Evolutionary conservation across 2,797 vertebrate genomes (phyloP).

Genomic region (Falco biarmicus): DNA sequence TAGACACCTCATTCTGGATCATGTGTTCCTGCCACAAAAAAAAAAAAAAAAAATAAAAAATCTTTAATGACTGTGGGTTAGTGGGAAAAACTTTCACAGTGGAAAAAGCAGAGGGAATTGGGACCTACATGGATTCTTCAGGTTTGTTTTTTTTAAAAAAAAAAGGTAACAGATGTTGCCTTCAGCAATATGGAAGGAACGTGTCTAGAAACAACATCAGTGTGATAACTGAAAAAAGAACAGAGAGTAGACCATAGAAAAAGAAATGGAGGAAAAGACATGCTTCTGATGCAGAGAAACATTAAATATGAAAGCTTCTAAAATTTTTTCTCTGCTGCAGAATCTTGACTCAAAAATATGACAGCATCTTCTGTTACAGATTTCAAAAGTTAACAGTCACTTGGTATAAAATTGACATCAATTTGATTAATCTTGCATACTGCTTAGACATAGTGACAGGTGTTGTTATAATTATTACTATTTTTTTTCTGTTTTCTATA

Average conservation of each 20-base stretch:
- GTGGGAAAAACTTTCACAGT: background rate
- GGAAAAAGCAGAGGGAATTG: background rate
- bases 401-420: background rate
- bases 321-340: background rate
- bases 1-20: slow-evolving; percentile 97
- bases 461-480: background rate
- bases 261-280: background rate
- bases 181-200: background rate
- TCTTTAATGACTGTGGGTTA: background rate
- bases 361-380: background rate
- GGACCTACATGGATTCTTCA: background rate
- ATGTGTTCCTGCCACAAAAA: slow-evolving; percentile 89
- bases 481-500: background rate
- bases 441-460: accelerated
- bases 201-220: background rate
- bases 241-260: background rate
- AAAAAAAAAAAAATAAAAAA: slow-evolving; percentile 12
- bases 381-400: background rate
- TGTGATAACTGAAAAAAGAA: background rate
- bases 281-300: background rate
- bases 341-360: background rate
- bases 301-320: background rate
- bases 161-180: background rate
- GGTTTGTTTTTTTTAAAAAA: background rate
- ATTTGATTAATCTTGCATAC: background rate